phyloP scores from a whole-genome alignment of 2,888 invertebrate genomes.

The Sicus ferrugineus region DNA sequence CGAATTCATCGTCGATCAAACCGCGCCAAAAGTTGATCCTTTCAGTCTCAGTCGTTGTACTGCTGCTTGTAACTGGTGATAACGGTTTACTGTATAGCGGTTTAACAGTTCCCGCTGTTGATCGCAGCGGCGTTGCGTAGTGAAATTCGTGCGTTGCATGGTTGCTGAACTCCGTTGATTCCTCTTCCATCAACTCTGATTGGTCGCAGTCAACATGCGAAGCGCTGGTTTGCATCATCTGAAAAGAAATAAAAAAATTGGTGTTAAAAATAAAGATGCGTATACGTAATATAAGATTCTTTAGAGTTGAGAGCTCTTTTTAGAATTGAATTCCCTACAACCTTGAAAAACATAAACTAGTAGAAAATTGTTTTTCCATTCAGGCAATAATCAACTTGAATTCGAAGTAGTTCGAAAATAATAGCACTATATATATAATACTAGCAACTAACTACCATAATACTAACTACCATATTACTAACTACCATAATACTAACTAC shows the following conservation, averaged over 20 bases:
- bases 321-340: too few species aligned
- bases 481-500: too few species aligned
- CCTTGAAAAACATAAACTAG: too few species aligned
- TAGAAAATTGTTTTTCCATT: too few species aligned
- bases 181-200: slow-evolving; percentile 35
- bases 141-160: neutral
- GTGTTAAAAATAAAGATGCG: too few species aligned
- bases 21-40: slow-evolving; percentile 57
- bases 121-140: neutral
- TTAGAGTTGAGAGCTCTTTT: too few species aligned
- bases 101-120: neutral
- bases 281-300: too few species aligned
- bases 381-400: too few species aligned
- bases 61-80: slow-evolving; percentile 18
- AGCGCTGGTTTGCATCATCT: slow-evolving; percentile 62
- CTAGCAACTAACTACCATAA: too few species aligned
- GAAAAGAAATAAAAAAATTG: slow-evolving; percentile 39
- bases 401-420: too few species aligned
- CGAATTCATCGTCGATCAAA: slow-evolving; percentile 58
- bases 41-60: neutral
- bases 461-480: too few species aligned
- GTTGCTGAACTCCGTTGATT: slow-evolving; percentile 34
- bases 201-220: slow-evolving; percentile 45
- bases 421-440: too few species aligned
- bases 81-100: neutral